Base-by-base conservation (phyloP, 2,888 invertebrate species). In the Trissoscelio sp. region DNA sequence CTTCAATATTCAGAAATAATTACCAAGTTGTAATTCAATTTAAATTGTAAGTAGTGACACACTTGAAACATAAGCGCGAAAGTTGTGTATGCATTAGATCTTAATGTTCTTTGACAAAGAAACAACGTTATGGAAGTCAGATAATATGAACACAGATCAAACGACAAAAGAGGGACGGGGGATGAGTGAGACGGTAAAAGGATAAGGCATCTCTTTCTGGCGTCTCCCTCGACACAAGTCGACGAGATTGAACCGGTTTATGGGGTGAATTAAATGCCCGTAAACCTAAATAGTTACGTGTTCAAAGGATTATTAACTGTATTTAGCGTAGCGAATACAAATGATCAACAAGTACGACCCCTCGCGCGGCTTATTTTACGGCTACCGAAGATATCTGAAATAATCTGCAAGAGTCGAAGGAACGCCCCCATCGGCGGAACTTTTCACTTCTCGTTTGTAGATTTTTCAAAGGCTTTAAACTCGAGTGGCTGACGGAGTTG, bases 261-360 rank as follows among this genome's bases (percentile, higher is more conserved):
- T 62, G 44, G 69, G 62, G 75, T 67, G 57, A 79, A 77, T 82
- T 85, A 90, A 90, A 88, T 84, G 84, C 85, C 82, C 86, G 87
- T 89, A 89, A 90, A 90, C 85, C 86, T 85, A 84, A 85, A 82
- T 84, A 85, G 86, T 86, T 85, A 87, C 85, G 86, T 84, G 85
- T 84, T 86, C 86, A 85, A 84, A 83, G 86, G 86, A 86, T 88
- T 88, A 88, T 89, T 87, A 86, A 86, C 83, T 85, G 83, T 85
- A 85, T 87, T 89, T 87, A 87, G 84, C 84, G 84, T 82, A 69
- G 67, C 74, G 88, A 89, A 89, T 89, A 88, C 89, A 87, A 89
- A 89, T 86, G 87, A 89, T 88, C 88, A 88, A 88, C 88, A 88
- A 88, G 88, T 88, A 86, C 78, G 46, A 55, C 60, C 20, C 72